Percentiles rank a stretch among this genome's conserved stretches.
These are phyloP conservation scores for Dromius quadrimaculatus DNA, from an alignment of 2,888 invertebrate species.

Conservation along the genomic window DNA sequence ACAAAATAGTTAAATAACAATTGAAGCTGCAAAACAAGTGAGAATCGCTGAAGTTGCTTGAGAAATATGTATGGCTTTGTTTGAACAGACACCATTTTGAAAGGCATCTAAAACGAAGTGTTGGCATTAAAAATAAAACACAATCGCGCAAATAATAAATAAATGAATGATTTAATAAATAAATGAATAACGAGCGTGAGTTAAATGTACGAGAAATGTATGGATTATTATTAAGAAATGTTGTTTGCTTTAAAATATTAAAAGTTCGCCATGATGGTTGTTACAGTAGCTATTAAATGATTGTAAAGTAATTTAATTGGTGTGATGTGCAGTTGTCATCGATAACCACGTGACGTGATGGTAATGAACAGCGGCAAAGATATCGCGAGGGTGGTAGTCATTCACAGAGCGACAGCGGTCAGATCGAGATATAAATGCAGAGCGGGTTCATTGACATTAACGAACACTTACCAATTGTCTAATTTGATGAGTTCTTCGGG, in stretches of 20 bases:
- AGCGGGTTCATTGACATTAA: conserved; percentile 63
- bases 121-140: conserved; percentile 51
- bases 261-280: conserved; percentile 61
- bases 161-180: background rate
- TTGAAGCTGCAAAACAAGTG: conserved; percentile 9
- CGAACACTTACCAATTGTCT: conserved; percentile 89
- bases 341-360: conserved; percentile 80
- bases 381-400: conserved; percentile 75
- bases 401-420: conserved; percentile 58
- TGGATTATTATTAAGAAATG: background rate
- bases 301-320: conserved; percentile 64
- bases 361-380: conserved; percentile 74
- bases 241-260: conserved; percentile 19
- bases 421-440: conserved; percentile 55
- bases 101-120: conserved; percentile 68
- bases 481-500: conserved; percentile 94
- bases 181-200: background rate
- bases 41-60: background rate
- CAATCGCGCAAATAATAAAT: too few species aligned
- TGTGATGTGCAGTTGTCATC: conserved; percentile 70
- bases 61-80: conserved; percentile 63
- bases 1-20: background rate
- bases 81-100: conserved; percentile 76
- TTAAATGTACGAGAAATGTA: background rate
- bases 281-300: conserved; percentile 58